These are phyloP conservation scores for Aurelia sp. DNA, from an alignment of 30 jellyfish, hydroid and myxozoan genomes.

Conservation along the genomic window DNA sequence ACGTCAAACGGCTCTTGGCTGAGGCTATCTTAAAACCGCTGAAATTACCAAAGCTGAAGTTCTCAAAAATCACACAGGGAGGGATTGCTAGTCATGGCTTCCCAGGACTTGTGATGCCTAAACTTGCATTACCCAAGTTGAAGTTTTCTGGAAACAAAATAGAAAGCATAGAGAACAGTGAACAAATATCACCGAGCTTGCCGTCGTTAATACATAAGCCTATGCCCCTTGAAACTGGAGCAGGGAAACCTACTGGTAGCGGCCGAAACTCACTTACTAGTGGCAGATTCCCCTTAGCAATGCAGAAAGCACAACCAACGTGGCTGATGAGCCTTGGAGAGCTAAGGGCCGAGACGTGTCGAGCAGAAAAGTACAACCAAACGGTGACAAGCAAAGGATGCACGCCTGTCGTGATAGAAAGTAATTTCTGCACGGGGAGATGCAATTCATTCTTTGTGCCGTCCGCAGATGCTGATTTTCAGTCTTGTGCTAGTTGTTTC, in stretches of 20 bases:
- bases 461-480: constrained; percentile 33
- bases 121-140: no score
- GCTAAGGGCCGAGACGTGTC: constrained; percentile 51
- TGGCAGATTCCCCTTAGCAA: constrained; percentile 2
- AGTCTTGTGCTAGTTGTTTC: constrained; percentile 64
- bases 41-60: constrained; percentile 32
- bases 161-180: neutral
- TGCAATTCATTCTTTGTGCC: constrained; percentile 76
- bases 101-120: no score
- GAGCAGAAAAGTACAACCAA: constrained; percentile 20
- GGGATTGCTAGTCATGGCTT: neutral
- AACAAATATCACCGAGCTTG: no score
- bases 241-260: no score
- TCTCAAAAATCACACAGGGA: constrained; percentile 7
- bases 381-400: constrained; percentile 70
- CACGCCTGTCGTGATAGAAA: constrained; percentile 31
- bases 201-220: no score
- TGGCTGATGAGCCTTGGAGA: constrained; percentile 46
- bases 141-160: no score
- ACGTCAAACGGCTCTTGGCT: constrained; percentile 22
- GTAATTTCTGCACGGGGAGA: constrained; percentile 58
- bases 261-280: neutral
- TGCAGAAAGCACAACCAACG: constrained; percentile 21
- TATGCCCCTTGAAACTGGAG: no score
- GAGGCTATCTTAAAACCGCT: constrained; percentile 20